Conservation (phyloP, 2,113 vertebrate species). For the Sitta europaea region DNA sequence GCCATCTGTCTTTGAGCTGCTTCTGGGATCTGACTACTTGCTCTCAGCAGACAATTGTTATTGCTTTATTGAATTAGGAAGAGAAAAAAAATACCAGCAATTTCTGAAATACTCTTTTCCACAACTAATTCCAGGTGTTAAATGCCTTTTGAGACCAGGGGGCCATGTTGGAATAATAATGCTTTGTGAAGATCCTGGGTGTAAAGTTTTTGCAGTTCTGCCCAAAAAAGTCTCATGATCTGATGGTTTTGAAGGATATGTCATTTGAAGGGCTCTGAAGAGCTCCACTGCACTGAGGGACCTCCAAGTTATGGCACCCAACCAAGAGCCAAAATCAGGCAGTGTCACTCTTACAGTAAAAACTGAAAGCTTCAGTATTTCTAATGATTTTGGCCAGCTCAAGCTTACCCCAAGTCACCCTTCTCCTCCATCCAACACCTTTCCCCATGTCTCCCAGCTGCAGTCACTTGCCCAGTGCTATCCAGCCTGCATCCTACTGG, state of each 20-base stretch:
- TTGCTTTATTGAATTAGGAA: background rate
- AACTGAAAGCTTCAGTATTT: background rate
- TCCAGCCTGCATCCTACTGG: background rate
- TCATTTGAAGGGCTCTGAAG: background rate
- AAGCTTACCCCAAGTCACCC: background rate
- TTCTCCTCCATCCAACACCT: background rate
- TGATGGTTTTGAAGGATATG: background rate
- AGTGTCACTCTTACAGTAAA: accelerated
- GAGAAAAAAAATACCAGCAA: background rate
- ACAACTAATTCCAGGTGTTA: background rate
- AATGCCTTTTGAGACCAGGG: background rate
- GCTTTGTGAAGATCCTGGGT: background rate
- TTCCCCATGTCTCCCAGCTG: background rate
- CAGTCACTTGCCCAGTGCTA: background rate
- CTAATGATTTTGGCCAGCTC: background rate
- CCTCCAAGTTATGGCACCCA: background rate
- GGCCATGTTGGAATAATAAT: background rate
- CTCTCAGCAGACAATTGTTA: background rate
- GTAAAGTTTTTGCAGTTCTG: background rate
- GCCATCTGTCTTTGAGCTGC: slow-evolving; percentile 50
- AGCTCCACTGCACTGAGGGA: background rate
- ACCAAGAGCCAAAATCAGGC: background rate
- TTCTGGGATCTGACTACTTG: slow-evolving; percentile 12
- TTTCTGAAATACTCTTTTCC: background rate
- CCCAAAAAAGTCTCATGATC: background rate